Conservation (phyloP, 2,113 vertebrate species). For the Bubo blakistoni region DNA sequence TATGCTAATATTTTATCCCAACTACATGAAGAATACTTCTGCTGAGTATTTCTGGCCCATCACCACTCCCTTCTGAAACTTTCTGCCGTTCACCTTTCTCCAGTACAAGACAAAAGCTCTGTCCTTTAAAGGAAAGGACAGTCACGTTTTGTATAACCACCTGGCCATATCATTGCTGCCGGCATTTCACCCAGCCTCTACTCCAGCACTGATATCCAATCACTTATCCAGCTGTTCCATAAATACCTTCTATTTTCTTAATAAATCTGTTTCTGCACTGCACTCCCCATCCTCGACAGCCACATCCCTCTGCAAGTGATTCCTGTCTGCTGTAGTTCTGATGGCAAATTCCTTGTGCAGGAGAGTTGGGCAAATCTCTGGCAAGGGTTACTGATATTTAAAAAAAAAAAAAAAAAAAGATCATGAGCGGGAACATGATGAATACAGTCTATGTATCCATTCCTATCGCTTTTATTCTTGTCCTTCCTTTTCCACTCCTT, state of each 20-base stretch:
- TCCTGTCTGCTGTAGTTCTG: neutral
- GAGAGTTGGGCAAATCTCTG: neutral
- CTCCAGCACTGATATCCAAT: neutral
- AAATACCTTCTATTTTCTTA: neutral
- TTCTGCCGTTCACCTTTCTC: neutral
- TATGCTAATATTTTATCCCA: neutral
- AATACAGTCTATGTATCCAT: neutral
- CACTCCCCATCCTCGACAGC: neutral
- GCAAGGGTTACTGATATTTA: neutral
- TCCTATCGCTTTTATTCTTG: neutral
- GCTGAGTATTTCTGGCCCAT: neutral
- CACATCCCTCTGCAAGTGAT: neutral
- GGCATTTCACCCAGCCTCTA: neutral
- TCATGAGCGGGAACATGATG: neutral
- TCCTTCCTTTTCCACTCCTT: neutral
- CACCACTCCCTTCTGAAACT: neutral
- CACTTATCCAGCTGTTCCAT: neutral
- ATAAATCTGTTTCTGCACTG: neutral
- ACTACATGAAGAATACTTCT: neutral
- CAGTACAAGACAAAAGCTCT: neutral
- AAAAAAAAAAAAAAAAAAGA: neutral
- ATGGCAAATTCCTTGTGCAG: neutral
- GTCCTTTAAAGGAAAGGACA: neutral
- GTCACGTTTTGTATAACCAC: neutral
- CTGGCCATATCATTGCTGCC: neutral